These are phyloP conservation scores for Dendronephthya gigantea DNA, from an alignment of 64 coral and sea anemone genomes.

Conservation along the genomic window DNA sequence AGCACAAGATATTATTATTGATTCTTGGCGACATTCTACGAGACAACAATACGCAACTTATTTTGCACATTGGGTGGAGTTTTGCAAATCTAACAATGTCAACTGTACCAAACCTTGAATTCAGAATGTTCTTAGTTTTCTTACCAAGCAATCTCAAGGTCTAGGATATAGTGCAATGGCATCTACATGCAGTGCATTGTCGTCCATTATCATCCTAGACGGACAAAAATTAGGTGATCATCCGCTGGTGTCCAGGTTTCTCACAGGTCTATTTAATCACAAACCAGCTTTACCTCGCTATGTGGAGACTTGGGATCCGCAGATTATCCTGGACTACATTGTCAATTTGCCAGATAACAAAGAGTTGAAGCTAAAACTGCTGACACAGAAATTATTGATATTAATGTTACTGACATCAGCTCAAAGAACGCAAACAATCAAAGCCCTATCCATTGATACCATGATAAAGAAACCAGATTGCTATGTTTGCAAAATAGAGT, in stretches of 20 bases:
- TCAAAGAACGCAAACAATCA: slow-evolving; percentile 30
- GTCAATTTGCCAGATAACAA: not conserved
- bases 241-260: too few relatives aligned
- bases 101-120: not conserved
- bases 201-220: too few relatives aligned
- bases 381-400: slow-evolving; percentile 28
- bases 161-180: too few relatives aligned
- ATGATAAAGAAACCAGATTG: not conserved
- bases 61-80: not conserved
- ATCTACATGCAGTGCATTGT: too few relatives aligned
- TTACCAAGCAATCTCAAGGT: slow-evolving; percentile 5
- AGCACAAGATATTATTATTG: slow-evolving; percentile 35
- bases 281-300: too few relatives aligned
- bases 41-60: slow-evolving; percentile 32
- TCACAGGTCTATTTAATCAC: too few relatives aligned
- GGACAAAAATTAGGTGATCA: too few relatives aligned
- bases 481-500: slow-evolving; percentile 11
- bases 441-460: slow-evolving; percentile 24
- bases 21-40: slow-evolving; percentile 27
- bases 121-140: not conserved
- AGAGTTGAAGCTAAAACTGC: slow-evolving; percentile 22
- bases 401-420: slow-evolving; percentile 24
- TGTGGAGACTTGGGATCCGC: too few relatives aligned
- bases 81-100: not conserved
- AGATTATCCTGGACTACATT: too few relatives aligned